Percentiles rank a stretch among this genome's conserved stretches.
These are phyloP conservation scores for Metacarcinus magister DNA, from an alignment of 2,888 invertebrate species.

Conservation along the genomic window DNA sequence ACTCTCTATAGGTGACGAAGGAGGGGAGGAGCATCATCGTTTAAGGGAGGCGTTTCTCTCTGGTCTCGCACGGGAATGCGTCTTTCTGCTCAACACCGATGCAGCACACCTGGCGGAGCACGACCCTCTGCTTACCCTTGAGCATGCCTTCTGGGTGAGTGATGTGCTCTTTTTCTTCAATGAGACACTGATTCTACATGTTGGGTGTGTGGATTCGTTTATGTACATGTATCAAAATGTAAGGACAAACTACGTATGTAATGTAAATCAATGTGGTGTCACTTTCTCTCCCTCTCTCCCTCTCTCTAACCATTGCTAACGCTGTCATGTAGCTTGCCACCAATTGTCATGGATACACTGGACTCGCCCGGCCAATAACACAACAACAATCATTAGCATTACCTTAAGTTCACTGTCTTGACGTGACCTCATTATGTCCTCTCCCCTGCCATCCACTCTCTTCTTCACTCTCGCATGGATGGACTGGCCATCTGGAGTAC, in stretches of 20 bases:
- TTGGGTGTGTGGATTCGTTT: background rate
- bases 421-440: background rate
- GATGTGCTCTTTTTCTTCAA: background rate
- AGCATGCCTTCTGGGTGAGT: conserved; percentile 76
- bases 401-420: no score
- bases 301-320: background rate
- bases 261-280: background rate
- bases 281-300: conserved; percentile 49
- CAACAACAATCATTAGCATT: no score
- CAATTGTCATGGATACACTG: no score
- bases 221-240: no score
- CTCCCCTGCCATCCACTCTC: background rate
- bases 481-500: no score
- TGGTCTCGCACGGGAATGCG: conserved; percentile 66
- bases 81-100: conserved; percentile 71
- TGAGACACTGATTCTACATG: background rate
- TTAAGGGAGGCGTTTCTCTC: conserved; percentile 71
- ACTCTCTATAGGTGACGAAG: conserved; percentile 43
- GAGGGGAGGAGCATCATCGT: background rate
- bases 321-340: no score
- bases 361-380: no score
- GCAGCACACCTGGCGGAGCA: conserved; percentile 62
- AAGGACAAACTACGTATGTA: background rate
- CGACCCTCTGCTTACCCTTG: conserved; percentile 72
- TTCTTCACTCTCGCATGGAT: no score